Base-by-base conservation (phyloP, 2,888 invertebrate genomes). In the Priocnemis perturbator region DNA sequence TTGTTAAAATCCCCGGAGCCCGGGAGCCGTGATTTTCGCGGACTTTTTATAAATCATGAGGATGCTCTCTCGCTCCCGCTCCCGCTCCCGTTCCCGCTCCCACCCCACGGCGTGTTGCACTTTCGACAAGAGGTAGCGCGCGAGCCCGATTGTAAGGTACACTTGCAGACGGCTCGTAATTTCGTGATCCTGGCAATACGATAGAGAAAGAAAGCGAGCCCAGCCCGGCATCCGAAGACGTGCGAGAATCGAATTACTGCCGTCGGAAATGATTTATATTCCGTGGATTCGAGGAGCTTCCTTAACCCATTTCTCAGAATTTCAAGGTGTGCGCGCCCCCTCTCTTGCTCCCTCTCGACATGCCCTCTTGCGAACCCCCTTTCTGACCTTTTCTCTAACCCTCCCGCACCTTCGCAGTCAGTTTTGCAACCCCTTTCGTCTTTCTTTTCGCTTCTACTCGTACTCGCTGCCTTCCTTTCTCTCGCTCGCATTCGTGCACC, bases 191-290 rank as follows among this genome's bases (percentile, higher is more conserved):
- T 20, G 20, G 45, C 37, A 45, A 58, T 44, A 44, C 1, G 57
- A 30, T n/a, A 15, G 26, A 64, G 53, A 44, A 56, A 63, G 55
- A 30, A 15, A n/a, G 26, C 15, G 15, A 30, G 47, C 23, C 44
- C 45, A 56, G 26, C 47, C 37, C 45, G 62, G 69, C 70, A 64
- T 70, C 52, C 68, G 68, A 67, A 77, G 72, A 76, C 62, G 74
- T 69, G 69, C 67, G 74, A 65, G 81, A 81, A 83, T 83, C 82
- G 79, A 81, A 79, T 82, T 82, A 82, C 77, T 58, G 70, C 68
- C 71, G 77, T 70, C 74, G 74, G 78, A 74, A 76, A 78, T 83
- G 77, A 86, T 85, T 84, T 85, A 83, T 83, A 79, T 78, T 74
- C 78, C 71, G 73, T 65, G 77, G 76, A 83, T 82, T 81, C 77